A percentile compares a stretch with the other conserved stretches of the same genome.
These are phyloP conservation scores for Hydrocynus forskahlii DNA, from an alignment of 2,797 vertebrate genomes.

Conservation along the genomic window DNA sequence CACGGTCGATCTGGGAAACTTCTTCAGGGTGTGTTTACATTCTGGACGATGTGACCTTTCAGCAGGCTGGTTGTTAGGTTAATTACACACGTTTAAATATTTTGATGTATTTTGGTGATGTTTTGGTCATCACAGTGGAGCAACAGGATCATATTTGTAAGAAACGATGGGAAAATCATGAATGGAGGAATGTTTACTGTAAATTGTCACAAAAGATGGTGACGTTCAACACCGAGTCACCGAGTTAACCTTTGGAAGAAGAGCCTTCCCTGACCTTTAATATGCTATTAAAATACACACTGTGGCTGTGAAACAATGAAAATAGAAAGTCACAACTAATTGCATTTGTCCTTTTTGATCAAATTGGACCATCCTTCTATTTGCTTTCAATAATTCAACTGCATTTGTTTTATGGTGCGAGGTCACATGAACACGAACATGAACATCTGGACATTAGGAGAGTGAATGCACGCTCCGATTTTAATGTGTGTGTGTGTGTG, in stretches of 20 bases:
- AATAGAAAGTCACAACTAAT: background rate
- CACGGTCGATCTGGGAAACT: slow-evolving; percentile 3
- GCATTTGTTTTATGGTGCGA: no score
- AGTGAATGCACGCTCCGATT: no score
- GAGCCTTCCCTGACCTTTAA: slow-evolving; percentile 20
- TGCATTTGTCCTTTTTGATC: background rate
- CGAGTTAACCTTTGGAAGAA: background rate
- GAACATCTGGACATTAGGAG: no score
- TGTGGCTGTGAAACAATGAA: no score
- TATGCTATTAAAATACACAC: no score
- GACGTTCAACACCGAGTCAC: background rate
- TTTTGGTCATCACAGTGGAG: slow-evolving; percentile 8
- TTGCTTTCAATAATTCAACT: no score
- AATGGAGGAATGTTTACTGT: slow-evolving; percentile 52
- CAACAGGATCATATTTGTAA: slow-evolving; percentile 45
- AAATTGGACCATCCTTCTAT: background rate
- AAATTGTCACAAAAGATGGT: slow-evolving; percentile 53
- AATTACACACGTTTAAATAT: slow-evolving; percentile 35
- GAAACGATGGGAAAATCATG: slow-evolving; percentile 5
- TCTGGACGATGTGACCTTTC: slow-evolving; percentile 21
- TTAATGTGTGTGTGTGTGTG: no score
- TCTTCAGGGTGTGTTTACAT: slow-evolving; percentile 20
- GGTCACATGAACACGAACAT: no score
- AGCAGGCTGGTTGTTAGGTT: slow-evolving; percentile 10
- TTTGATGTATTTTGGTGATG: slow-evolving; percentile 23